Evolutionary conservation across 2,113 vertebrate genomes (phyloP).

Genomic region (Atrichornis clamosus): DNA sequence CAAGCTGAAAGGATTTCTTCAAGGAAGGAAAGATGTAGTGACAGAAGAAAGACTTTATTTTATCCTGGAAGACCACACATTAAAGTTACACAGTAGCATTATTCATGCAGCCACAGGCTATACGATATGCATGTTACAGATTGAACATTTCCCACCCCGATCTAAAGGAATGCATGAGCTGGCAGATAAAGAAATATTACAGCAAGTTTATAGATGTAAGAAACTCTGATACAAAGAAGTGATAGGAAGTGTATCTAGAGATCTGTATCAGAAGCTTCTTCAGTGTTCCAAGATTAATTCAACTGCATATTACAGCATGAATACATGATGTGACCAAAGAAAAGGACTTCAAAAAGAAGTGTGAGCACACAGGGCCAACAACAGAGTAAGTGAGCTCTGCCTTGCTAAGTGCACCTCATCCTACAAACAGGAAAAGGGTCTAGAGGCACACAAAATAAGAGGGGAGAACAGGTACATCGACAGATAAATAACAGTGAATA

Average conservation of each 20-base stretch:
- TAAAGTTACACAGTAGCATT: neutral
- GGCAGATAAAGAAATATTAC: neutral
- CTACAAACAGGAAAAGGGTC: neutral
- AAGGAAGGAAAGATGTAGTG: neutral
- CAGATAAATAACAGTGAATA: neutral
- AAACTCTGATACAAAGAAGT: neutral
- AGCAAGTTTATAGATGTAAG: neutral
- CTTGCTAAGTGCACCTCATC: neutral
- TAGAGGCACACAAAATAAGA: neutral
- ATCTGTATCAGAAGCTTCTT: neutral
- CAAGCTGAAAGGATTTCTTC: neutral
- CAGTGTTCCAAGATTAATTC: neutral
- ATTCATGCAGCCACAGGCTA: constrained; percentile 22
- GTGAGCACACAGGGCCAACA: neutral
- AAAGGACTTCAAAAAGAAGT: neutral
- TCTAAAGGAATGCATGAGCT: neutral
- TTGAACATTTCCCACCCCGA: neutral
- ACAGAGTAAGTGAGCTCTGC: neutral
- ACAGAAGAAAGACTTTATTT: neutral
- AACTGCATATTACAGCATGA: neutral
- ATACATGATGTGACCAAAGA: neutral
- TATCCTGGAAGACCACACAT: constrained; percentile 1
- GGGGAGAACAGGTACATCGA: neutral
- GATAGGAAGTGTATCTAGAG: neutral
- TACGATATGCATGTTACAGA: neutral